Conservation (phyloP, 2,888 invertebrate genomes). For the Acronicta alni region DNA sequence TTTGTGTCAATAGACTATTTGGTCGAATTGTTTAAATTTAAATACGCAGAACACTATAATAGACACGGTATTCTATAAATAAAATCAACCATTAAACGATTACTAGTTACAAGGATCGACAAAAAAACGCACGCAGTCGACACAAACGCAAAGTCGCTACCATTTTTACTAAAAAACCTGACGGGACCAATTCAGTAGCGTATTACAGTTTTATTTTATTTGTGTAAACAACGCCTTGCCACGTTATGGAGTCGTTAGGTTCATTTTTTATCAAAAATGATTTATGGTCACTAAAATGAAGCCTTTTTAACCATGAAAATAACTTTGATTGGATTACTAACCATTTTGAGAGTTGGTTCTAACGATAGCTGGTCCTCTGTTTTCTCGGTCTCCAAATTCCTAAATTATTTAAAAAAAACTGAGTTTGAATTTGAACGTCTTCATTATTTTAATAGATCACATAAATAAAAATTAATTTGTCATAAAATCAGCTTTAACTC, state of each 20-base stretch:
- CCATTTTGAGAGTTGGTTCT: slow-evolving; percentile 7
- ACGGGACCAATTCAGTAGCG: slow-evolving; percentile 79
- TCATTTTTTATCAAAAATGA: slow-evolving; percentile 71
- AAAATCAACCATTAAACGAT: slow-evolving; percentile 39
- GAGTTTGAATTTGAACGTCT: background rate
- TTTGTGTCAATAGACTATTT: too few relatives aligned
- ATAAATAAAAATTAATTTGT: background rate
- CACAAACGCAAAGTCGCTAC: slow-evolving; percentile 58
- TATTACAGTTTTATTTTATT: slow-evolving; percentile 77
- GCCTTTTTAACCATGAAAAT: slow-evolving; percentile 40
- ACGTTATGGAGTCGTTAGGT: slow-evolving; percentile 76
- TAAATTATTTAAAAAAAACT: background rate
- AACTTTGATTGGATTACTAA: slow-evolving; percentile 27
- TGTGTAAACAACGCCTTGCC: slow-evolving; percentile 69
- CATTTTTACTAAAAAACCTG: slow-evolving; percentile 74
- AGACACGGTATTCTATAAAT: slow-evolving; percentile 40
- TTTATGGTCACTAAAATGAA: slow-evolving; percentile 70
- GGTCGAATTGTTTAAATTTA: background rate
- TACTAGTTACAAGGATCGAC: slow-evolving; percentile 38
- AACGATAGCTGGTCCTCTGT: background rate
- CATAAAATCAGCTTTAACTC: too few relatives aligned
- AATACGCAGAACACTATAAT: slow-evolving; percentile 2
- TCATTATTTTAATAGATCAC: background rate
- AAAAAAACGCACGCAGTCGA: slow-evolving; percentile 60
- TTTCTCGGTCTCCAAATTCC: background rate